Evolutionary conservation across 1,140 invertebrate species (phyloP), one percentile per base, ranked within the genome.

Genomic region (Triops cancriformis): DNA sequence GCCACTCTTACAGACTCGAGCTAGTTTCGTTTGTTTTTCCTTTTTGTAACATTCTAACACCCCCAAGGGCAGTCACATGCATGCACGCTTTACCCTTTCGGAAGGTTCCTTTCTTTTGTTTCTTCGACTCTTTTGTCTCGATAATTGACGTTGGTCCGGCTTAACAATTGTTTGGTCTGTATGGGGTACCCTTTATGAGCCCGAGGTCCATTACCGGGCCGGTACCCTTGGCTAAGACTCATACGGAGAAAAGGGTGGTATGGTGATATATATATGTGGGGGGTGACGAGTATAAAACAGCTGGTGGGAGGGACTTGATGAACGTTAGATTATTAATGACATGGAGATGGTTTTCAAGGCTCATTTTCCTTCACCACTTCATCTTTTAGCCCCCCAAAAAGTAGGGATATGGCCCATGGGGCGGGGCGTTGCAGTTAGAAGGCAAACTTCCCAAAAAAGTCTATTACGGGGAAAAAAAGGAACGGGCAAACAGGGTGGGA

Each of bases 301-400:
- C 14, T 64, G 18, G 23, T 64, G 51, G 51, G 51, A 64, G 51
- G 51, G 51, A 64, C 51, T 18, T n/a, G 6, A 23, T 64, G 10
- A 64, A n/a, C 9, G 51, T 64, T 64, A 64, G 51, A 64, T 64
- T 64, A 64, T 64, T 64, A 64, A 64, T 64, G 51, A 64, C 51
- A 9, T 64, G 51, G 5, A 64, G 51, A 64, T 14, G 51, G n/a
- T 64, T 64, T 64, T 23, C 18, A 64, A 23, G 51, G 51, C 3
- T 64, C 23, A 6, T 64, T 64, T 23, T 64, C n/a, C 51, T 9
- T 23, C 51, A 64, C 14, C 51, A 18, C 31, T 37, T 37, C 31
- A 37, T 37, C 7, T 37, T 37, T 37, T 37, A 37, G 31, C 31
- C 2, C 7, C n/a, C 31, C 2, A 37, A 37, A 37, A 37, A 37